Evolutionary conservation across 2,888 invertebrate genomes (phyloP), one percentile per base, ranked within the genome.

Genomic region (Coelogynopora nodosa): DNA sequence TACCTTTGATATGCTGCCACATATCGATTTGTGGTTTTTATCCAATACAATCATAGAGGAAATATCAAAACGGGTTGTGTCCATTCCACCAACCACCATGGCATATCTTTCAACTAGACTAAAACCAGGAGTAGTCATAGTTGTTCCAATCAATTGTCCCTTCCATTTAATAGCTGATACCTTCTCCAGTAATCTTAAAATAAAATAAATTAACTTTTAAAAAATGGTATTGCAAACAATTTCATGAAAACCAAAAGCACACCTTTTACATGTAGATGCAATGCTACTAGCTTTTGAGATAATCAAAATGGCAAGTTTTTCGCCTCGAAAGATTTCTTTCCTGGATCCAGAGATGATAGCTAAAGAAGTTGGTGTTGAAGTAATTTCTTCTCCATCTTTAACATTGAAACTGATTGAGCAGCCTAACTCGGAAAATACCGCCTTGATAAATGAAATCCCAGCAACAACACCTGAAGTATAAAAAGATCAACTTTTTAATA

Each of bases 51-150:
- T 23, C 74, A 74, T 74, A n/a, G 74, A 74, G 27, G 74, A 74
- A 74, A 74, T 10, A 74, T 74, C 74, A 74, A n/a, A 74, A 2
- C 74, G 90, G 13, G 5, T 74, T 74, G 74, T 74, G 23, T 74
- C 23, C 23, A 91, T 90, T 0, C 92, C 92, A 0, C 92, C 92
- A 0, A 92, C 91, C 0, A 92, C 86, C 29, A 92, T 88, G 0
- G 92, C 90, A 89, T 93, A 93, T 88, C 93, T 93, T 88, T 93
- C 93, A 0, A 92, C 92, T 87, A 92, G 86, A 85, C 92, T 89
- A 89, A 93, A 93, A 0, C 92, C 92, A 2, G 93, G 93, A 0
- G 93, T 93, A 0, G 92, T 92, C 88, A 92, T 92, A 13, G 92
- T 88, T 0, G 92, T 92, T 0, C 92, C 92, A 2, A 92, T 92